Conservation (phyloP, 1,140 invertebrate species). For the Caenorhabditis brenneri region DNA sequence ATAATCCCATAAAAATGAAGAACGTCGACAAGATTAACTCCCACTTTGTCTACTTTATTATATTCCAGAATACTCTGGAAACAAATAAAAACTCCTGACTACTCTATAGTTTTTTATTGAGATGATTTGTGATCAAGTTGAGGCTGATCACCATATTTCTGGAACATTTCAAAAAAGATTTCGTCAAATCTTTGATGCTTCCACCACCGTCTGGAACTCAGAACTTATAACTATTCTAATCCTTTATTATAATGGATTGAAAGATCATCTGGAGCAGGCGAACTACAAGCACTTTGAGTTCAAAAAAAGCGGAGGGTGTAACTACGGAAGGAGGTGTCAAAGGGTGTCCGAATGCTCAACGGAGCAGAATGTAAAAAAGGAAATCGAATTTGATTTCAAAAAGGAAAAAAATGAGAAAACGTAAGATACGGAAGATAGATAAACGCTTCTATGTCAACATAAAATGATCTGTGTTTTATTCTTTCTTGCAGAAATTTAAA, state of each 20-base stretch:
- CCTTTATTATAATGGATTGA: background rate
- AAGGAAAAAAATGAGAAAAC: background rate
- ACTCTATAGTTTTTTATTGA: no score
- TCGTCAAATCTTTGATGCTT: no score
- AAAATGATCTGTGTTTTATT: background rate
- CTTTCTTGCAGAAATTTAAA: background rate
- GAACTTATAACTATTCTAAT: no score
- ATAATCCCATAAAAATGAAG: no score
- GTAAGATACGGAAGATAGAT: background rate
- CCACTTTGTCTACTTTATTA: no score
- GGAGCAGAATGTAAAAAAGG: slow-evolving; percentile 8
- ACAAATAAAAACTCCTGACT: no score
- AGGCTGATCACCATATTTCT: no score
- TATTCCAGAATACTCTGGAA: no score
- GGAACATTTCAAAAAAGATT: no score
- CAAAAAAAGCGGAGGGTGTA: background rate
- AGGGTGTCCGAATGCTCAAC: background rate
- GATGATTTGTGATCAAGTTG: no score
- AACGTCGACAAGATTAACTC: no score
- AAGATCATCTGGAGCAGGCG: background rate
- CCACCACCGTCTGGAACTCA: background rate
- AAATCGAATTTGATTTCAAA: slow-evolving; percentile 3
- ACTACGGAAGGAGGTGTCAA: slow-evolving; percentile 24
- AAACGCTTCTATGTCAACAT: background rate
- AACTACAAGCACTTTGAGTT: background rate